A percentile compares a stretch with the other conserved stretches of the same genome.
phyloP scores from a whole-genome alignment of 2,888 invertebrate genomes.

The Orchesella flavescens region DNA sequence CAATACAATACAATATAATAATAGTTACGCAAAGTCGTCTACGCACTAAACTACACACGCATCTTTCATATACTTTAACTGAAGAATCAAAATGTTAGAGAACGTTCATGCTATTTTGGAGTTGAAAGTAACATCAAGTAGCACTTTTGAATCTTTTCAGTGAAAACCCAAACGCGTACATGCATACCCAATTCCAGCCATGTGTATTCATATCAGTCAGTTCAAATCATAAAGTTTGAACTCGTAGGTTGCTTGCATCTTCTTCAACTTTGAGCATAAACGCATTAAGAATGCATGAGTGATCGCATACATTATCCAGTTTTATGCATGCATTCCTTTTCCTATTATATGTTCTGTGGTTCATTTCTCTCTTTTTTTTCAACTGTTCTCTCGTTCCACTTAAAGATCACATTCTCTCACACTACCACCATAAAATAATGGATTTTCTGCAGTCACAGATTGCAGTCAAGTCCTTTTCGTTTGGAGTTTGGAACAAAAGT shows the following conservation, averaged over 20 bases:
- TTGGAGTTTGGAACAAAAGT: too few relatives aligned
- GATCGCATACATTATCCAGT: conserved; percentile 63
- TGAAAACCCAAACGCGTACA: too few relatives aligned
- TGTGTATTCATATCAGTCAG: conserved; percentile 40
- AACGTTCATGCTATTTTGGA: too few relatives aligned
- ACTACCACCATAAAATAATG: conserved; percentile 32
- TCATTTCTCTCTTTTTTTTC: conserved; percentile 1
- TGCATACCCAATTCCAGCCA: conserved; percentile 13
- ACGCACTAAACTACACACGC: too few relatives aligned
- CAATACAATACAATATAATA: too few relatives aligned
- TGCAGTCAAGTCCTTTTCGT: too few relatives aligned
- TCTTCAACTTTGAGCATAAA: conserved; percentile 50
- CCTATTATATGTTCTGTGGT: neutral
- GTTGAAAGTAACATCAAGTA: too few relatives aligned
- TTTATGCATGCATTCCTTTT: conserved; percentile 50
- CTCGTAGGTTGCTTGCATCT: conserved; percentile 57
- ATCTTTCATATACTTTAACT: too few relatives aligned
- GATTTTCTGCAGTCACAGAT: conserved; percentile 31
- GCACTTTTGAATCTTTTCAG: too few relatives aligned
- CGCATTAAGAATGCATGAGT: conserved; percentile 63
- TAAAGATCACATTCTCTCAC: conserved; percentile 22
- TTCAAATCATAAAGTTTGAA: conserved; percentile 55
- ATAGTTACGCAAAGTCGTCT: too few relatives aligned
- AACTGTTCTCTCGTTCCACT: neutral
- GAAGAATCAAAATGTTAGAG: too few relatives aligned